phyloP scores from a whole-genome alignment of 1,140 invertebrate genomes.

The Lamellibrachia luymesi region DNA sequence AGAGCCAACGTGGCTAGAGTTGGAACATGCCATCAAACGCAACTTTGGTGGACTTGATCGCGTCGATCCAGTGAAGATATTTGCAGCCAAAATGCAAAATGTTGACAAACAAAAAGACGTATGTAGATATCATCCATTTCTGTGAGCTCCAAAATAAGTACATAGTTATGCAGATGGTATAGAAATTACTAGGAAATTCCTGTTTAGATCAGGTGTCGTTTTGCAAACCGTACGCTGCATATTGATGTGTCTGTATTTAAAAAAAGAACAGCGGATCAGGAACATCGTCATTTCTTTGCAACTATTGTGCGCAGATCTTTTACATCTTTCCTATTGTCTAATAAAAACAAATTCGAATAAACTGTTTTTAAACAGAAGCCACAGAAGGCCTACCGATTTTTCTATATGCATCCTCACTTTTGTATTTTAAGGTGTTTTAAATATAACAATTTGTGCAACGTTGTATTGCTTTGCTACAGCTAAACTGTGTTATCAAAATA shows the following conservation, averaged over 20 bases:
- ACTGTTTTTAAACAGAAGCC: no score
- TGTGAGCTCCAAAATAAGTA: no score
- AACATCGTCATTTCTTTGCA: no score
- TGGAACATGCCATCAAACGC: slow-evolving; percentile 41
- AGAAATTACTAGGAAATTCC: not conserved
- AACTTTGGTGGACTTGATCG: slow-evolving; percentile 48
- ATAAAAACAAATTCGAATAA: no score
- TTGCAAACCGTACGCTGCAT: not conserved
- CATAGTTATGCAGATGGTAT: not conserved
- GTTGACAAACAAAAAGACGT: not conserved
- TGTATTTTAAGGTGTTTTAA: no score
- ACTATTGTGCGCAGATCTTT: no score
- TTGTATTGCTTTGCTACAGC: not conserved
- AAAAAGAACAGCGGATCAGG: no score
- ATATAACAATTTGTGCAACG: no score
- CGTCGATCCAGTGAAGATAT: slow-evolving; percentile 39
- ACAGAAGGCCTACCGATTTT: no score
- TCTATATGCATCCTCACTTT: no score
- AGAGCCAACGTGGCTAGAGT: slow-evolving; percentile 35
- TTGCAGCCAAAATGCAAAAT: slow-evolving; percentile 30
- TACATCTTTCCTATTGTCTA: no score
- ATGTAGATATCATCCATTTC: not conserved
- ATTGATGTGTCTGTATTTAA: no score
- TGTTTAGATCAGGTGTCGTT: not conserved
- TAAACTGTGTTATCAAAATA: not conserved